Evolutionary conservation across 2,888 invertebrate genomes (phyloP).

Genomic region (Perdita meconis): DNA sequence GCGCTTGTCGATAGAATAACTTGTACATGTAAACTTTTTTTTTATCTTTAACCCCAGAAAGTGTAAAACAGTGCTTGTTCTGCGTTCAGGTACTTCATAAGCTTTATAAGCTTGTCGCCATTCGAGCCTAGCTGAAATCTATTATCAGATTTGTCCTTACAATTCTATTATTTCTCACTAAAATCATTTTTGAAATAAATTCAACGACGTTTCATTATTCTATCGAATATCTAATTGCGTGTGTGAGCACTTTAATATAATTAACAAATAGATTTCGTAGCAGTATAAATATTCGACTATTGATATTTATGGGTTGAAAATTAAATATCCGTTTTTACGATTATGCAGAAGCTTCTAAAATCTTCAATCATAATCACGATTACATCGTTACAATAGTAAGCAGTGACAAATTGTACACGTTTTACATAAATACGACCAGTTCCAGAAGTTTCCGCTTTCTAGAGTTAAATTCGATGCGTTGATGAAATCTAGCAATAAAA

Average conservation of each 20-base stretch:
- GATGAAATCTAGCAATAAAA: background rate
- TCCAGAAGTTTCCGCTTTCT: constrained; percentile 1
- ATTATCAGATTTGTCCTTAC: too few species aligned
- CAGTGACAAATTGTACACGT: background rate
- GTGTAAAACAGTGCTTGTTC: constrained; percentile 7
- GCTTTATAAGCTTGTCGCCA: constrained; percentile 5
- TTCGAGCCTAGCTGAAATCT: background rate
- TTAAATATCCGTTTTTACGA: background rate
- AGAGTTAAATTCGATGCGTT: background rate
- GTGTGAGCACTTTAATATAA: background rate
- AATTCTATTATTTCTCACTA: background rate
- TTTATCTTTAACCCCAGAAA: constrained; percentile 21
- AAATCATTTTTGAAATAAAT: background rate
- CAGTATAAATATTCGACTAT: background rate
- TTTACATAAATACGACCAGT: background rate
- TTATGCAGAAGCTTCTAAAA: background rate
- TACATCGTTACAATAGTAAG: background rate
- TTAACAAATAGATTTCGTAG: too few species aligned
- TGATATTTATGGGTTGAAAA: background rate
- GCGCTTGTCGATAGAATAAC: constrained; percentile 3
- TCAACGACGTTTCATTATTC: background rate
- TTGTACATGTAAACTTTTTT: constrained; percentile 1
- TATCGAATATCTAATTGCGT: background rate
- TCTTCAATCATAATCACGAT: background rate
- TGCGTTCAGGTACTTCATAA: constrained; percentile 16